Conservation (phyloP, 2,888 invertebrate species). For the Epinotia demarniana region DNA sequence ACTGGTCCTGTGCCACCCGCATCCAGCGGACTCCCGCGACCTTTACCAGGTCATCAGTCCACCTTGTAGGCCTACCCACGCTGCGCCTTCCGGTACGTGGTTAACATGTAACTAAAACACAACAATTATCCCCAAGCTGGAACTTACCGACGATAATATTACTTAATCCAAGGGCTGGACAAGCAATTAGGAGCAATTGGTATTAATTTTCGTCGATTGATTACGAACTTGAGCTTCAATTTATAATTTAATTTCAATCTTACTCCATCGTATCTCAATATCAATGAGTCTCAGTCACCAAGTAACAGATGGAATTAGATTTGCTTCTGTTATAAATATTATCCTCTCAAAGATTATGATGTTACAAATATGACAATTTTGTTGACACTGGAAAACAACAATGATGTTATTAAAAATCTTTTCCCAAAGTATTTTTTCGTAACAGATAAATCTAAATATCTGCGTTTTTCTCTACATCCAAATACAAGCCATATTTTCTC, state of each 20-base stretch:
- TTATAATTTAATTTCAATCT: neutral
- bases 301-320: neutral
- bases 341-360: neutral
- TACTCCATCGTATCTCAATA: neutral
- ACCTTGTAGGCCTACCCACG: too few species aligned
- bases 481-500: neutral
- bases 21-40: too few species aligned
- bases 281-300: neutral
- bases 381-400: too few species aligned
- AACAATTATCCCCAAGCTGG: neutral
- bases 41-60: too few species aligned
- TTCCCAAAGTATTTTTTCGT: too few species aligned
- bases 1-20: too few species aligned
- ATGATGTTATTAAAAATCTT: too few species aligned
- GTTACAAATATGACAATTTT: too few species aligned
- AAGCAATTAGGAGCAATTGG: neutral
- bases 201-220: neutral
- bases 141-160: neutral
- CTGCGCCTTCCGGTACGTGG: too few species aligned
- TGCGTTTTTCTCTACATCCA: neutral
- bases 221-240: neutral
- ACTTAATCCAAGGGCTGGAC: neutral
- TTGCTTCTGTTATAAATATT: neutral
- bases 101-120: too few species aligned
- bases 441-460: too few species aligned